Percentiles rank a stretch among this genome's conserved stretches.
Conservation (phyloP, 2,113 vertebrate species). For the Anseranas semipalmata region DNA sequence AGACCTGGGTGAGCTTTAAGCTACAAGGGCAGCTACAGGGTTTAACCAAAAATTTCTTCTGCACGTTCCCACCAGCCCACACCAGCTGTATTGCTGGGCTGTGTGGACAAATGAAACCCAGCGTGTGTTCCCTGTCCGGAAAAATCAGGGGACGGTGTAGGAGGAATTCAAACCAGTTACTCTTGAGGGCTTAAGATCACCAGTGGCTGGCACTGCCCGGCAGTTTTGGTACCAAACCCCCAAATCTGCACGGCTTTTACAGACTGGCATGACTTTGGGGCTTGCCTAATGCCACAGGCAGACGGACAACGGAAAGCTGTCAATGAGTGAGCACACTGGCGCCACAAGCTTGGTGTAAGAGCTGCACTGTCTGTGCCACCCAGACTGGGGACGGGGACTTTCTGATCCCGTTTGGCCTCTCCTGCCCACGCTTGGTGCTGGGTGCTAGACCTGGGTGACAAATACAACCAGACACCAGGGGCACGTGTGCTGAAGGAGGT, state of each 20-base stretch:
- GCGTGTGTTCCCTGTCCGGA: background rate
- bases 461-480: background rate
- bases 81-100: background rate
- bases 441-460: too few relatives aligned
- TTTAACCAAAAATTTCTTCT: background rate
- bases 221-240: background rate
- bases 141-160: accelerated
- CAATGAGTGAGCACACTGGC: too few relatives aligned
- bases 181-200: background rate
- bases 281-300: background rate
- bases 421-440: background rate
- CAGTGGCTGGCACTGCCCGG: background rate
- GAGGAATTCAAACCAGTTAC: background rate
- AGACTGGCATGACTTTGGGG: background rate
- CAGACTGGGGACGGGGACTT: background rate
- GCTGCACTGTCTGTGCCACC: background rate
- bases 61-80: background rate
- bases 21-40: background rate
- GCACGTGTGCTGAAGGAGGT: background rate
- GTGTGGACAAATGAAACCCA: background rate
- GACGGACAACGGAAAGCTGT: background rate
- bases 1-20: background rate
- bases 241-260: background rate
- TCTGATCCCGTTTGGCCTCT: background rate
- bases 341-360: background rate